Percentiles rank a stretch among this genome's conserved stretches.
These are phyloP conservation scores for Ellobium chinense DNA, from an alignment of 2,888 invertebrate genomes.

Conservation along the genomic window DNA sequence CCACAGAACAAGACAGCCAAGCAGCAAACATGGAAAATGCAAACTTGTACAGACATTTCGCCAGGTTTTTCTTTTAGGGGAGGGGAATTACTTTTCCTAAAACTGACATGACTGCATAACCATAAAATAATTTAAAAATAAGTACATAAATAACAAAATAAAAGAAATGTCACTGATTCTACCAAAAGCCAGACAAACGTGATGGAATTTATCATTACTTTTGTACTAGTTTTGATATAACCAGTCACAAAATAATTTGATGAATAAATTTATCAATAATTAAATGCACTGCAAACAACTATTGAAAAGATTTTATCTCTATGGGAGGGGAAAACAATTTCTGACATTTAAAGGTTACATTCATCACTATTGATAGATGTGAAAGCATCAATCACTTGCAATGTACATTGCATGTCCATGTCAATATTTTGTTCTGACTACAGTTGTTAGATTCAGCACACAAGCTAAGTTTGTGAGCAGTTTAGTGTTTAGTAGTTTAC, in stretches of 20 bases:
- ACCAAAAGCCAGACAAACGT: too few relatives aligned
- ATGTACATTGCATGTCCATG: not conserved
- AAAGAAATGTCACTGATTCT: too few relatives aligned
- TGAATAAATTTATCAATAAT: not conserved
- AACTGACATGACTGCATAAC: not conserved
- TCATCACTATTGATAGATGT: not conserved
- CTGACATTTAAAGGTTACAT: not conserved
- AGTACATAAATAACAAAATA: not conserved
- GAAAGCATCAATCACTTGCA: not conserved
- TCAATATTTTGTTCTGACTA: not conserved
- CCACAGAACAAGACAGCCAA: constrained; percentile 36
- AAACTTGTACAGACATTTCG: constrained; percentile 9
- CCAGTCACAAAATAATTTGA: not conserved
- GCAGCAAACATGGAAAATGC: constrained; percentile 33
- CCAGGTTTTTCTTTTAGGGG: not conserved
- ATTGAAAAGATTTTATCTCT: not conserved
- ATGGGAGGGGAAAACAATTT: not conserved
- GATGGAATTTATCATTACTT: too few relatives aligned
- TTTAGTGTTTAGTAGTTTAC: constrained; percentile 1
- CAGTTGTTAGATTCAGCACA: constrained; percentile 21
- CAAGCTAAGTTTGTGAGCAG: not conserved
- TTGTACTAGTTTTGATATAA: too few relatives aligned
- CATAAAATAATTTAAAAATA: not conserved
- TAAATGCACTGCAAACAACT: not conserved
- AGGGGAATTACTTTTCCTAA: not conserved